These are phyloP conservation scores for Holothuria leucospilota DNA, from an alignment of 53 echinoderm and acorn worm species.

Conservation along the genomic window DNA sequence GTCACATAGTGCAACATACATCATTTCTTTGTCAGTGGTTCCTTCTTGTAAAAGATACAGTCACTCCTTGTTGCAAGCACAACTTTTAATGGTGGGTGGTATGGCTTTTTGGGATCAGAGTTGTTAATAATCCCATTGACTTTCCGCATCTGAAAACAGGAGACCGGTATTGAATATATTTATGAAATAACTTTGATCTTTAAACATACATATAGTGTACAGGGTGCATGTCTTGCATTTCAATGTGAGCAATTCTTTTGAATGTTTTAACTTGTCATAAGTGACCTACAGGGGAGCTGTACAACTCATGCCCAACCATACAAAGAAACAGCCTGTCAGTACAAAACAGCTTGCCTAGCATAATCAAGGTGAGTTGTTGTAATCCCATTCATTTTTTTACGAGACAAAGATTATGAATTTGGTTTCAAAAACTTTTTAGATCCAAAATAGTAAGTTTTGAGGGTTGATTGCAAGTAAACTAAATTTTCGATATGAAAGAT, in stretches of 20 bases:
- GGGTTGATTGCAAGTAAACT: too few relatives aligned
- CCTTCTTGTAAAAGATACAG: constrained; percentile 7
- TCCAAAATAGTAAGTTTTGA: too few relatives aligned
- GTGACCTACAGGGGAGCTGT: too few relatives aligned
- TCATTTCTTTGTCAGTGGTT: constrained; percentile 27
- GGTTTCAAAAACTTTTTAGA: too few relatives aligned
- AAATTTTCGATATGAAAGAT: too few relatives aligned
- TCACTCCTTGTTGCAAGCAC: constrained; percentile 13
- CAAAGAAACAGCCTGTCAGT: neutral
- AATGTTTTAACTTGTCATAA: neutral
- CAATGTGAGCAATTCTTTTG: too few relatives aligned
- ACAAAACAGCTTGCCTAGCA: neutral
- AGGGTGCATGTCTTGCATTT: too few relatives aligned
- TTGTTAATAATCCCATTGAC: neutral
- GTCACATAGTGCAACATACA: constrained; percentile 13
- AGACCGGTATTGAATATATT: neutral
- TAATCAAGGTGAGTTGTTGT: neutral
- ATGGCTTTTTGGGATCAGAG: neutral
- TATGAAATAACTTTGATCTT: too few relatives aligned
- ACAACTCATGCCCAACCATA: too few relatives aligned
- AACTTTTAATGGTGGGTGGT: constrained; percentile 20
- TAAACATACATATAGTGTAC: too few relatives aligned
- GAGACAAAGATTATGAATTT: too few relatives aligned
- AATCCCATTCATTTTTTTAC: too few relatives aligned
- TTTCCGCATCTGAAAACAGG: constrained; percentile 16